phyloP scores from a whole-genome alignment of 1,140 invertebrate species.

The Coboldia fuscipes region DNA sequence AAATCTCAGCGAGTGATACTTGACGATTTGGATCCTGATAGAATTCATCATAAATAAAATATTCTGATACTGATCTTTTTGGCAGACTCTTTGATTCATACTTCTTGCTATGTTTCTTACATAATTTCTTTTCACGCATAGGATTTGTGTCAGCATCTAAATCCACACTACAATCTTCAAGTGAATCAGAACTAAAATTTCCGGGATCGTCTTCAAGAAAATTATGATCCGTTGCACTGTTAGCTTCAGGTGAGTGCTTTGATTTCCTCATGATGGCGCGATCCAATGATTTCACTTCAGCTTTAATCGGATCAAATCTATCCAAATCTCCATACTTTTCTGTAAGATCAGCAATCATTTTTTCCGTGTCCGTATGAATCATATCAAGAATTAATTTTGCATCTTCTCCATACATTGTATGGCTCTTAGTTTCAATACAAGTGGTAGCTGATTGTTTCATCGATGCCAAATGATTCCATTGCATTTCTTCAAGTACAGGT shows the following conservation, averaged over 20 bases:
- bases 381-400: slow-evolving; percentile 33
- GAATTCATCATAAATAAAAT: slow-evolving; percentile 41
- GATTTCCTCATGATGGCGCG: background rate
- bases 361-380: slow-evolving; percentile 34
- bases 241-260: no score
- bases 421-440: slow-evolving; percentile 14
- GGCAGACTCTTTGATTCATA: slow-evolving; percentile 23
- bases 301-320: slow-evolving; percentile 19
- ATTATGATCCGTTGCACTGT: slow-evolving; percentile 2
- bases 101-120: slow-evolving; percentile 24
- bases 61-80: slow-evolving; percentile 46
- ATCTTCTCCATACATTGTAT: slow-evolving; percentile 24
- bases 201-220: slow-evolving; percentile 26
- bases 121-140: slow-evolving; percentile 19
- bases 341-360: slow-evolving; percentile 36
- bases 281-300: background rate
- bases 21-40: slow-evolving; percentile 16
- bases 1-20: slow-evolving; percentile 18
- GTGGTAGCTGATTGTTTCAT: slow-evolving; percentile 6
- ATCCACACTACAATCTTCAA: slow-evolving; percentile 41
- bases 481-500: slow-evolving; percentile 40
- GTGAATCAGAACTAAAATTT: slow-evolving; percentile 52
- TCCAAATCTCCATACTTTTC: slow-evolving; percentile 35
- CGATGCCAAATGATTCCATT: slow-evolving; percentile 27
- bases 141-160: slow-evolving; percentile 27